phyloP scores from a whole-genome alignment of 2,888 invertebrate genomes.

The Pristionchus japonicus region DNA sequence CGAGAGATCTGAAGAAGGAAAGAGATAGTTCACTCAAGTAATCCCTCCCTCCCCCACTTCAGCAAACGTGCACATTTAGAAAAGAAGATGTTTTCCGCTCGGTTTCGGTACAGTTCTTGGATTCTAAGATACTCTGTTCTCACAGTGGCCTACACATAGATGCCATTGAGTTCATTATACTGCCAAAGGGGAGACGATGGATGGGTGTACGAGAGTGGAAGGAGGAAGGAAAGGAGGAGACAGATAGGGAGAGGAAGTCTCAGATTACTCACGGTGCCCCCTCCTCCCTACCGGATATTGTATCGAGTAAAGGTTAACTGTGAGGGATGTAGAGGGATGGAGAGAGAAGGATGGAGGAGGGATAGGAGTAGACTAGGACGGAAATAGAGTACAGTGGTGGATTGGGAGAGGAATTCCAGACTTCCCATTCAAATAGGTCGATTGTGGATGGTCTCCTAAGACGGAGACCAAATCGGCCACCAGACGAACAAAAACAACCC shows the following conservation, averaged over 20 bases:
- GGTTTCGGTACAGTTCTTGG: not conserved
- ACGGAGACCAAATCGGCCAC: not conserved
- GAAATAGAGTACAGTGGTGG: not conserved
- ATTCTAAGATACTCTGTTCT: not conserved
- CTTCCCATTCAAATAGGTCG: not conserved
- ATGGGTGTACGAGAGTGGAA: not conserved
- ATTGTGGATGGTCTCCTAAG: not conserved
- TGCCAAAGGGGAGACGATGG: not conserved
- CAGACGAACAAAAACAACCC: not conserved
- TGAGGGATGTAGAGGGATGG: not conserved
- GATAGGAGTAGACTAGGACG: not conserved
- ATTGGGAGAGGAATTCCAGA: not conserved
- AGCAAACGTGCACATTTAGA: not conserved
- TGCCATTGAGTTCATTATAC: not conserved
- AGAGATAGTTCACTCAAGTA: not conserved
- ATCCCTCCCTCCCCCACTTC: not conserved
- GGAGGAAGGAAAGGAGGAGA: not conserved
- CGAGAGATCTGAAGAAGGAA: constrained; percentile 39
- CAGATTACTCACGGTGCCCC: not conserved
- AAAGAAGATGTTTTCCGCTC: not conserved
- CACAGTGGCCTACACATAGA: not conserved
- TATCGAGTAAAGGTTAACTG: not conserved
- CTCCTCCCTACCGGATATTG: not conserved
- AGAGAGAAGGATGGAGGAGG: not conserved
- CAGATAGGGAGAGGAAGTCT: not conserved